Conservation (phyloP, 2,113 vertebrate genomes). For the Hiodon alosoides region DNA sequence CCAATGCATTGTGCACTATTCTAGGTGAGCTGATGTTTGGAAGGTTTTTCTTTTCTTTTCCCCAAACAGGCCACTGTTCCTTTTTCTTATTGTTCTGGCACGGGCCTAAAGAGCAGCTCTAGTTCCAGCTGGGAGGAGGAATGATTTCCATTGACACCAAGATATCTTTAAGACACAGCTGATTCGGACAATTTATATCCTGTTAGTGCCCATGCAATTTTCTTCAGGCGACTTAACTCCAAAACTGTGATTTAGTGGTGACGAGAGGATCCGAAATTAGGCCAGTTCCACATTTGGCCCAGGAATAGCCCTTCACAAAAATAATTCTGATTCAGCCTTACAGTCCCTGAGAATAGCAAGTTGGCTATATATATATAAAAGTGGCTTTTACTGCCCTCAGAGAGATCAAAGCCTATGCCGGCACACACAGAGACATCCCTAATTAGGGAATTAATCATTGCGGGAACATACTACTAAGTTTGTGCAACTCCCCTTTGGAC, state of each 20-base stretch:
- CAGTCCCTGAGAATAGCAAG: background rate
- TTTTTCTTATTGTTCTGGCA: background rate
- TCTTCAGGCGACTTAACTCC: slow-evolving; percentile 7
- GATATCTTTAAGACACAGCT: background rate
- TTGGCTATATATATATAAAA: background rate
- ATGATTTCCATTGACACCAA: background rate
- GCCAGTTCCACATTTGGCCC: background rate
- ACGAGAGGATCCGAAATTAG: background rate
- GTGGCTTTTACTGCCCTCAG: slow-evolving; percentile 3
- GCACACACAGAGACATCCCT: background rate
- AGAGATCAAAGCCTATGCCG: background rate
- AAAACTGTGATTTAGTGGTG: slow-evolving; percentile 8
- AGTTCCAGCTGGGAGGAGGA: background rate
- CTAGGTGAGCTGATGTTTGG: background rate
- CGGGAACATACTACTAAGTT: background rate
- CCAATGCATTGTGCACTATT: slow-evolving; percentile 3
- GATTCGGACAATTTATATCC: background rate
- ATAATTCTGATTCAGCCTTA: slow-evolving; percentile 4
- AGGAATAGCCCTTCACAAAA: background rate
- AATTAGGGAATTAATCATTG: slow-evolving; percentile 11
- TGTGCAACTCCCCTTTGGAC: background rate
- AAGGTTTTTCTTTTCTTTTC: background rate
- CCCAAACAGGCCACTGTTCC: background rate
- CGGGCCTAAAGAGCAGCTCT: background rate
- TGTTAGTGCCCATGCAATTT: background rate